A percentile compares a stretch with the other conserved stretches of the same genome.
Evolutionary conservation across 2,797 vertebrate genomes (phyloP).

Genomic region (Mormyrops attenuatus): DNA sequence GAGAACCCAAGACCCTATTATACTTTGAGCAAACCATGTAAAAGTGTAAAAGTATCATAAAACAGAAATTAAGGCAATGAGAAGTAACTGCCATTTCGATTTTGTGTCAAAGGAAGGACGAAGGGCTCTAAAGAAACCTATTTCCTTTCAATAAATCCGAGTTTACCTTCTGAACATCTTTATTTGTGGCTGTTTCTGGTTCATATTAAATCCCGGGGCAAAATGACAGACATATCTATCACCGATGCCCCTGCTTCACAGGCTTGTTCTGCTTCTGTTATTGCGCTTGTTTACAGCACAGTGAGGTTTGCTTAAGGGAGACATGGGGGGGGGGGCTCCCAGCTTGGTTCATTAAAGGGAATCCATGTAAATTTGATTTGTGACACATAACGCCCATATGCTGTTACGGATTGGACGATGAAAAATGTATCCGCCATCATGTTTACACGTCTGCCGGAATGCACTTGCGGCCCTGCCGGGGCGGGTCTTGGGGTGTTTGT

Average conservation of each 20-base stretch:
- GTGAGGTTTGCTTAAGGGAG: not conserved
- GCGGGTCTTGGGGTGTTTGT: conserved; percentile 3
- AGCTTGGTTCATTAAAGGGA: conserved; percentile 11
- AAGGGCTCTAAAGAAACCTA: not conserved
- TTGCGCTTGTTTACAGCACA: conserved; percentile 11
- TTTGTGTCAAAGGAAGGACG: not conserved
- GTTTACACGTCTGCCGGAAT: not conserved
- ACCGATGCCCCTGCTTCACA: not conserved
- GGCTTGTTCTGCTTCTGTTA: not conserved
- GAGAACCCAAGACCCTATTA: not conserved
- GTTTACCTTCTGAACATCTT: conserved; percentile 16
- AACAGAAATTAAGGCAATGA: not conserved
- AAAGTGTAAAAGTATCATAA: not conserved
- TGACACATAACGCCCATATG: not conserved
- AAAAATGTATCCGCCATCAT: not conserved
- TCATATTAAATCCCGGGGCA: not conserved
- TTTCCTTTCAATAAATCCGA: conserved; percentile 17
- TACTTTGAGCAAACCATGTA: not conserved
- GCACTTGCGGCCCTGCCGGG: not conserved
- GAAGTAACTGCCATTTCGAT: not conserved
- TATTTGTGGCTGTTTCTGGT: conserved; percentile 6
- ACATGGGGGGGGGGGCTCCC: not conserved
- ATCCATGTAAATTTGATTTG: conserved; percentile 21
- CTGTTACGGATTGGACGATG: not conserved
- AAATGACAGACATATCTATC: conserved; percentile 19